Base-by-base conservation (phyloP, 2,113 vertebrate genomes). In the Campylomormyrus tamandua region DNA sequence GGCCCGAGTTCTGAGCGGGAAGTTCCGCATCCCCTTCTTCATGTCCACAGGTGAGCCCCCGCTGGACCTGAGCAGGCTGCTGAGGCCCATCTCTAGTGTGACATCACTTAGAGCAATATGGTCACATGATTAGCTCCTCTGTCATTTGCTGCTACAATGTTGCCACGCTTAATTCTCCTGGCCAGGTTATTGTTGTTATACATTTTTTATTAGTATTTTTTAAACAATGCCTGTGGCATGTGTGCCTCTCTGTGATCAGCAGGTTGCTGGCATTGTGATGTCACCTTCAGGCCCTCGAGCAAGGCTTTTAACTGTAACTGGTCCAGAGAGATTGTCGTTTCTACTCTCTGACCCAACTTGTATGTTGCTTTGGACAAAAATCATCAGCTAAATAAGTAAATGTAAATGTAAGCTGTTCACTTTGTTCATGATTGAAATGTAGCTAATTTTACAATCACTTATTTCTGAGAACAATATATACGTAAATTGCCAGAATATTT, bases 21-120 rank as follows among this genome's bases (percentile, higher is more conserved):
- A 99, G 90, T 99, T 99, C 90, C 98, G 98, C 91, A 99, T 99
- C 91, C 98, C 98, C 0, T 99, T 99, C 93, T 99, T 99, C 94
- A 99, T 99, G 98, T 99, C 98, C 94, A 99, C 98, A 97, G 98
- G 98, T 99, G 93, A 94, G 96, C 62, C 24, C 39, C 10, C 77
- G 19, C 39, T 13, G 80, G 42, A 24, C 21, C 42, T 0, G 77
- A 45, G 39, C 62, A n/a, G 62, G 9, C 24, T 66, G 62, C 62
- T 27, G 3, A 27, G 62, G n/a, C n/a, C n/a, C 62, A n/a, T 66
- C 58, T 27, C 24, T 66, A 66, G 58, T 66, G 58, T 27, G 58
- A 66, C 58, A 62, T 62, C 56, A 62, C 10, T n/a, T 62, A 62
- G 5, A 56, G 53, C 53, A 56, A 19, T 56, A 56, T 56, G 53